A percentile compares a stretch with the other conserved stretches of the same genome.
Conservation (phyloP, 2,113 vertebrate genomes). For the Corythaixoides concolor region DNA sequence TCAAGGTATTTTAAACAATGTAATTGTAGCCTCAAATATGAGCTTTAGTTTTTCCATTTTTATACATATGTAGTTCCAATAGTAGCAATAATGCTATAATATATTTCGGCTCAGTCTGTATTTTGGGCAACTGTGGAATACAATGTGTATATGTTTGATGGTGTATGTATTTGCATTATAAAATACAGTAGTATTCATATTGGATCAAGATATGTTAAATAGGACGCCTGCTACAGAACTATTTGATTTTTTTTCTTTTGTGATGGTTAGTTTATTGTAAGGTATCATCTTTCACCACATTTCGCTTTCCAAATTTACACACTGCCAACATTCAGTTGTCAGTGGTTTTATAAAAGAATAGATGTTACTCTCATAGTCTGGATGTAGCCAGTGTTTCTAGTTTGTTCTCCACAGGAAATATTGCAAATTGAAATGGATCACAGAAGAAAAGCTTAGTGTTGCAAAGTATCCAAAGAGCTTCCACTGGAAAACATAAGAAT, state of each 20-base stretch:
- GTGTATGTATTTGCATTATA: neutral
- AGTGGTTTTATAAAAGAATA: neutral
- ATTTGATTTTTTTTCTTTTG: neutral
- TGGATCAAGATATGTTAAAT: neutral
- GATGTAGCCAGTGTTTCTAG: neutral
- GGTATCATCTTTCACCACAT: neutral
- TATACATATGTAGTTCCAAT: neutral
- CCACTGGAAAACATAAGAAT: neutral
- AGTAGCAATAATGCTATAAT: neutral
- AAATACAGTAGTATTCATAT: neutral
- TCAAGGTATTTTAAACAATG: neutral
- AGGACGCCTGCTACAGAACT: neutral
- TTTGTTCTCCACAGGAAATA: neutral
- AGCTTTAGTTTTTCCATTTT: neutral
- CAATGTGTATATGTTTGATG: neutral
- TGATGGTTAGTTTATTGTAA: rapidly evolving
- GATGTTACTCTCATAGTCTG: neutral
- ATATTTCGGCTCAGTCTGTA: neutral
- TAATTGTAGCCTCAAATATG: neutral
- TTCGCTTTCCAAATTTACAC: neutral
- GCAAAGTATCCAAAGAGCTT: neutral
- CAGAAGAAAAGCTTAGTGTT: neutral
- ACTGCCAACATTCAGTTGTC: neutral
- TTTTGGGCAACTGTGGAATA: neutral
- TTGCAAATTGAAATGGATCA: neutral